A percentile compares a stretch with the other conserved stretches of the same genome.
Evolutionary conservation across 2,113 vertebrate species (phyloP).

Genomic region (Shinisaurus crocodilurus): DNA sequence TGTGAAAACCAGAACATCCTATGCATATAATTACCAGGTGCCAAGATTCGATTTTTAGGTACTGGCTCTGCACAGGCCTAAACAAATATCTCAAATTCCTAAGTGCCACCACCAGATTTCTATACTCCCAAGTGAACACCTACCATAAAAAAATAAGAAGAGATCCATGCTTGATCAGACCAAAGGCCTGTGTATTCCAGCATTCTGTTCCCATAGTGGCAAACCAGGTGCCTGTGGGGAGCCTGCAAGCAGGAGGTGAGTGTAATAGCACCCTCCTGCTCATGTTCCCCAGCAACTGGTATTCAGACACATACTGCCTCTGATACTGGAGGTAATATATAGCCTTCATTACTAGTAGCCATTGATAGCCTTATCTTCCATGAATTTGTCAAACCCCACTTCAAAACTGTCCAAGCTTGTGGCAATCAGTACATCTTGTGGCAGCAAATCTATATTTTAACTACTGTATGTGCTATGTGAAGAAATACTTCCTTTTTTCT

Average conservation of each 20-base stretch:
- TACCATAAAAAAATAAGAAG: not conserved
- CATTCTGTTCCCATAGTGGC: not conserved
- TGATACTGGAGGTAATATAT: not conserved
- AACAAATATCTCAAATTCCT: not conserved
- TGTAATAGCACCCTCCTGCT: too few relatives aligned
- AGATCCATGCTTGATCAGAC: not conserved
- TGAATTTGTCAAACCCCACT: not conserved
- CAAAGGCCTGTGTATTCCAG: not conserved
- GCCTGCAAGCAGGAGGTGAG: not conserved
- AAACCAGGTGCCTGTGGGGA: not conserved
- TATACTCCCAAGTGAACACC: too few relatives aligned
- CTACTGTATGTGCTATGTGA: not conserved
- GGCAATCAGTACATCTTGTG: not conserved
- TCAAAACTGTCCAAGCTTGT: not conserved
- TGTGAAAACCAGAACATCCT: not conserved
- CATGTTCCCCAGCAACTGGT: too few relatives aligned
- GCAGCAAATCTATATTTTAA: not conserved
- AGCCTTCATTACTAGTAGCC: not conserved
- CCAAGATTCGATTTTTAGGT: not conserved
- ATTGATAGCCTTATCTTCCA: not conserved
- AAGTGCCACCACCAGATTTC: not conserved
- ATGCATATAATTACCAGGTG: not conserved
- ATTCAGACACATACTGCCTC: not conserved
- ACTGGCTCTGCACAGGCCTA: not conserved
- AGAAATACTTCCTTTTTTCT: not conserved